Conservation (phyloP, 2,797 vertebrate species). For the Parotocinclus haroldoi region DNA sequence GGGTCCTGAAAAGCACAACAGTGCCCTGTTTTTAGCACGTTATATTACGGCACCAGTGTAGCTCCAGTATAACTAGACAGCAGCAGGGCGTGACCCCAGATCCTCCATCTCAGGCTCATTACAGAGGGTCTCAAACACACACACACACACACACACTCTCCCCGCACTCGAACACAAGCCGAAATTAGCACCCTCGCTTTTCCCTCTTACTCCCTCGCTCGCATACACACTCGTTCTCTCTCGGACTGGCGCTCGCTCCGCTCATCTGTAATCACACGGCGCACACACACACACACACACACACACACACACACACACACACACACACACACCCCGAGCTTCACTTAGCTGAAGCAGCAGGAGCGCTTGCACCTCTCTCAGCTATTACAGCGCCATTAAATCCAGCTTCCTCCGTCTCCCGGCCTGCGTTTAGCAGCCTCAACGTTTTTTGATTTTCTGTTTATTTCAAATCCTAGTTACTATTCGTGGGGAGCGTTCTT, state of each 20-base stretch:
- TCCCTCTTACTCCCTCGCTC: constrained; percentile 2
- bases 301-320: constrained; percentile 13
- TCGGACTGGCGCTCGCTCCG: constrained; percentile 6
- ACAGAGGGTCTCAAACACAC: constrained; percentile 28
- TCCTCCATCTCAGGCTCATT: constrained; percentile 36
- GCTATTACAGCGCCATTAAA: constrained; percentile 25
- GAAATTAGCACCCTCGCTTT: constrained; percentile 26
- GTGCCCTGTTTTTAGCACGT: neutral
- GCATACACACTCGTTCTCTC: neutral
- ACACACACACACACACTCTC: constrained; percentile 12
- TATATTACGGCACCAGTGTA: neutral
- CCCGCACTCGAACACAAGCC: constrained; percentile 25
- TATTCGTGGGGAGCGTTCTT: no score
- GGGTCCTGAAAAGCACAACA: no score
- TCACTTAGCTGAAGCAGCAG: constrained; percentile 34
- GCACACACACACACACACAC: constrained; percentile 13
- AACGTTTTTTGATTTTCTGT: no score
- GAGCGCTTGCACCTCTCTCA: constrained; percentile 22
- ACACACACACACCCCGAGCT: constrained; percentile 21
- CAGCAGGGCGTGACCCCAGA: constrained; percentile 21
- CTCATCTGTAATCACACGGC: constrained; percentile 31
- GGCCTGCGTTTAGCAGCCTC: no score
- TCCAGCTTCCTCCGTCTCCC: constrained; percentile 14
- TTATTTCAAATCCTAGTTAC: no score
- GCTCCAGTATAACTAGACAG: no score